phyloP scores from a whole-genome alignment of 2,797 vertebrate species.

The Limosa lapponica region DNA sequence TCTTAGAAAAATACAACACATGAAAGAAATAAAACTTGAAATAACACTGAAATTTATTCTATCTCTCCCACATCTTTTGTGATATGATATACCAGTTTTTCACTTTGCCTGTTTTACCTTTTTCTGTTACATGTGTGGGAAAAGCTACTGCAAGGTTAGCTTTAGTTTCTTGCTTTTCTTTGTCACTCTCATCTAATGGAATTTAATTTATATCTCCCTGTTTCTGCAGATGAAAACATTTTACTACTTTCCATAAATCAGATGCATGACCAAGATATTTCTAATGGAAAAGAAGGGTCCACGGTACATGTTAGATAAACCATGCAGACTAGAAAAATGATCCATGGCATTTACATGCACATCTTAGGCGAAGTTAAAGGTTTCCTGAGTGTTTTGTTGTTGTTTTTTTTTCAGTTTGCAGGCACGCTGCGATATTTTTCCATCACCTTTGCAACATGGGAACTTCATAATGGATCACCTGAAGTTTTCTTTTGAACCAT shows the following conservation, averaged over 20 bases:
- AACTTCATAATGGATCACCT: neutral
- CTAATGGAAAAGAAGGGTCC: neutral
- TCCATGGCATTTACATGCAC: neutral
- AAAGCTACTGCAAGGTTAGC: neutral
- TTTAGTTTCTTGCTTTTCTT: neutral
- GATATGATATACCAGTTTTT: neutral
- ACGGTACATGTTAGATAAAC: neutral
- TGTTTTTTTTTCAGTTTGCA: neutral
- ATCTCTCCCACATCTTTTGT: neutral
- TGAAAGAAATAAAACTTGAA: constrained; percentile 7
- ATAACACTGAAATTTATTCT: neutral
- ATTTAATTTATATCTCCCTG: neutral
- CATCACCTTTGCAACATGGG: neutral
- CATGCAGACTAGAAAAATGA: accelerated
- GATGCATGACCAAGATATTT: neutral
- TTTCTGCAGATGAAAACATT: neutral
- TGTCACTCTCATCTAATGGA: neutral
- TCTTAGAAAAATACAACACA: neutral
- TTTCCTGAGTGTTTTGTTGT: neutral
- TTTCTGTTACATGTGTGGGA: neutral
- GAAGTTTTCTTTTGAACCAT: neutral
- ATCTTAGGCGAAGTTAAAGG: neutral
- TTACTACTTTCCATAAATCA: neutral
- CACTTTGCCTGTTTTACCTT: neutral
- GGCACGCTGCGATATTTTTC: neutral